Base-by-base conservation (phyloP, 2,888 invertebrate genomes). In the Lasioglossum vierecki region DNA sequence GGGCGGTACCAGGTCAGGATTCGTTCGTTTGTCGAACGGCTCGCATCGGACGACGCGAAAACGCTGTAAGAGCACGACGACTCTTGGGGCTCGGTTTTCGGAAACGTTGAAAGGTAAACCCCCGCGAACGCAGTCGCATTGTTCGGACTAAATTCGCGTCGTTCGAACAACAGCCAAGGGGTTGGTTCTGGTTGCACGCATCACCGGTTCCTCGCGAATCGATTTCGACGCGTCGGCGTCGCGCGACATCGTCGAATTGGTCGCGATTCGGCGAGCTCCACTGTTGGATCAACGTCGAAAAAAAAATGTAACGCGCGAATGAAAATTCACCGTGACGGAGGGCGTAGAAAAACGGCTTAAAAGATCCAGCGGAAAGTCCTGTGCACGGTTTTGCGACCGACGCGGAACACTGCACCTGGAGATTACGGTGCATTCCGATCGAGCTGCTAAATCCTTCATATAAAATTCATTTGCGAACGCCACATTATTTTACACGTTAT, bases 101-200 rank as follows among this genome's bases (percentile, higher is more conserved):
- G 80, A 68, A 30, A 9, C 68, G 41, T 18, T 26, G 5, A 71
- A 26, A 35, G 41, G 15, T 22, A 46, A 30, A 63, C 35, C 46
- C 49, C 13, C 82, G 79, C 44, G 79, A 89, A 82, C 35, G 63
- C 35, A 68, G 6, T 46, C 78, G 76, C 82, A 89, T 87, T 89
- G 88, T 83, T 39, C 80, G 66, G 53, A 73, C 77, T 60, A 80
- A 86, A 88, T 89, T 68, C 80, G 70, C 77, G 80, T 60, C 82
- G 76, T 63, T 75, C 82, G 83, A 89, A 76, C 73, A 79, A 73
- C 46, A 22, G 57, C 41, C 15, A 60, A n/a, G 15, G 41, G 41
- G 57, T 66, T 79, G 78, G 80, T 82, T 80, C 76, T 53, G 71
- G 78, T 53, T 80, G 57, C 80, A 82, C 86, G 89, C 89, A 81